A percentile compares a stretch with the other conserved stretches of the same genome.
These are phyloP conservation scores for Hyles euphorbiae DNA, from an alignment of 1,140 invertebrate species.

Conservation along the genomic window DNA sequence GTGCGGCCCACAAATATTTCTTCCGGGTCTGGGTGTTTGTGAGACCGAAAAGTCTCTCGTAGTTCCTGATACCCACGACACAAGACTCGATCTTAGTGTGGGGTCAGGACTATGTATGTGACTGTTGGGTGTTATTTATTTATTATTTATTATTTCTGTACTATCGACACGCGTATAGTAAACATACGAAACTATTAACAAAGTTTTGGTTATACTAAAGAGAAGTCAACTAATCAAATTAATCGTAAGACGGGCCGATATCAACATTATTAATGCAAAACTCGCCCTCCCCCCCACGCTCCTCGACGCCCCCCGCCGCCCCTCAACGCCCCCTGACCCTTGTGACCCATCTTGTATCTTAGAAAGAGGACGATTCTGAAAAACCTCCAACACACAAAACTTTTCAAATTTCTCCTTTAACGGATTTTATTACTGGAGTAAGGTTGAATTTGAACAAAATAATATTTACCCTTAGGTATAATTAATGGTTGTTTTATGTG, in stretches of 20 bases:
- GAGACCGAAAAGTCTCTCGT: too few species aligned
- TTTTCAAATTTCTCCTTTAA: background rate
- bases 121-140: too few species aligned
- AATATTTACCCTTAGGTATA: too few species aligned
- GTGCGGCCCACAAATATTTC: too few species aligned
- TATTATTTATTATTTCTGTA: too few species aligned
- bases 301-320: conserved; percentile 17
- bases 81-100: too few species aligned
- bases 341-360: conserved; percentile 21
- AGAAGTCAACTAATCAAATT: conserved; percentile 71
- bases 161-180: background rate
- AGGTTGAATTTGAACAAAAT: background rate
- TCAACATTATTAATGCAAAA: conserved; percentile 73
- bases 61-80: too few species aligned
- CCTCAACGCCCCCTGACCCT: conserved; percentile 18
- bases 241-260: conserved; percentile 66
- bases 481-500: too few species aligned
- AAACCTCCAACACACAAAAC: conserved; percentile 7
- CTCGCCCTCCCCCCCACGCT: conserved; percentile 21
- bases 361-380: conserved; percentile 26
- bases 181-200: background rate
- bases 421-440: background rate
- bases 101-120: too few species aligned
- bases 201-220: conserved; percentile 27
- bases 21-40: too few species aligned